Evolutionary conservation across 2,113 vertebrate species (phyloP), one percentile per base, ranked within the genome.

Genomic region (Lepidothrix coronata): DNA sequence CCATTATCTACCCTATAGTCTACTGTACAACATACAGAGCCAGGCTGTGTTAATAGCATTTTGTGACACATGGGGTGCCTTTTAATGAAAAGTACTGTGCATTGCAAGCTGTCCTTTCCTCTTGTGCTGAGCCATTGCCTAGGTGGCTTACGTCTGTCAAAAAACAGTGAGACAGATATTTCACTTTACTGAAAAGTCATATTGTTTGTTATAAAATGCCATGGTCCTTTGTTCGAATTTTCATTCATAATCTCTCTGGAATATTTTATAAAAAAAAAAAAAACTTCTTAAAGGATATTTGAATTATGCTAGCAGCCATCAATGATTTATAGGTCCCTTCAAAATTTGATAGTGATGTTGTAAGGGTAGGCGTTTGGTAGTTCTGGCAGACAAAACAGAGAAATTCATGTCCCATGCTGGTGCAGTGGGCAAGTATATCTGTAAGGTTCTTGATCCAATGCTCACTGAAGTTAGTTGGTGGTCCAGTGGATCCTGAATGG

Each of bases 81-180:
- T 95, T 91, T 87, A 91, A 87, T 70, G 51, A 92, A 77, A 76
- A 49, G 8, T 66, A 18, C 49, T 17, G 30, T 17, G 19, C 79
- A 85, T 94, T 84, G 86, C 95, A 96, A 96, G 82, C 81, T 96
- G 85, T 89, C 35, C 92, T 94, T 91, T 97, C 83, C 84, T 96
- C 85, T 54, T 96, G 94, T 95, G 88, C 94, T 71, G 57, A 97
- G 92, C 85, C 78, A 67, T 93, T 94, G 86, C 84, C 85, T 82
- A 95, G 81, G 95, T 95, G 75, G 68, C 41, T 92, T 85, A 49
- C 63, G n/a, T 87, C 85, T 82, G 35, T 90, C 85, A 85, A 97
- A 97, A 70, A 23, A 1, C 49, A 68, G 2, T 43, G 86, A 49
- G 66, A 89, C 52, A 94, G 61, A 76, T 73, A 91, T 78, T 97